Evolutionary conservation across 2,888 invertebrate genomes (phyloP), one percentile per base, ranked within the genome.

Genomic region (Cremastinae sp.): DNA sequence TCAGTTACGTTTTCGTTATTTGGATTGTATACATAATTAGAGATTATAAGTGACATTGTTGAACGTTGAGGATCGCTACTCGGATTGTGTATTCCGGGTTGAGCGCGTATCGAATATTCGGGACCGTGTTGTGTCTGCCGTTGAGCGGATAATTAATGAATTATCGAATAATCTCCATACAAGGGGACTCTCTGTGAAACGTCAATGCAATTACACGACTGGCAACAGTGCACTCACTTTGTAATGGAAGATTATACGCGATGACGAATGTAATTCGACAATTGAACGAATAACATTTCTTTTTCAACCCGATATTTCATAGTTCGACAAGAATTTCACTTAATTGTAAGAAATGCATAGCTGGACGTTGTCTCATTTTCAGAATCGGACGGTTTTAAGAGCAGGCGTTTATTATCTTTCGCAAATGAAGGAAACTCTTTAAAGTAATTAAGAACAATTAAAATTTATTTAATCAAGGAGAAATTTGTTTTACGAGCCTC

Each of bases 371-470:
- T 61, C 16, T 45, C 28, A 18, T 35, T 49, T 8, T 18, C 22
- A 12, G 3, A 12, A 55, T 35, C 37, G 8, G 14, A 8, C 55
- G 5, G 28, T 55, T 14, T 7, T 7, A 41, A 47, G 5, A 10
- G 5, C 8, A 0, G 16, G 8, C 35, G 16, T 16, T 35, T 61
- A n/a, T 7, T 22, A 12, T 43, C 9, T 28, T 14, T n/a, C 8
- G 1, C 16, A 47, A 10, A 37, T 28, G 10, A n/a, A 37, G 35
- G 49, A 41, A 39, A 39, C 49, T 56, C 64, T 18, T 64, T 35
- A 51, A 51, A 41, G 22, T 51, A 58, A 72, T 72, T 39, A 49
- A 58, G 43, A 28, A 39, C 56, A 72, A 72, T 72, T 58, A 64
- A 58, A 72, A 58, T 58, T 22, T 8, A 58, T 16, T 14, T 65